These are phyloP conservation scores for Aramus guarauna DNA, from an alignment of 2,113 vertebrate species.

Conservation along the genomic window DNA sequence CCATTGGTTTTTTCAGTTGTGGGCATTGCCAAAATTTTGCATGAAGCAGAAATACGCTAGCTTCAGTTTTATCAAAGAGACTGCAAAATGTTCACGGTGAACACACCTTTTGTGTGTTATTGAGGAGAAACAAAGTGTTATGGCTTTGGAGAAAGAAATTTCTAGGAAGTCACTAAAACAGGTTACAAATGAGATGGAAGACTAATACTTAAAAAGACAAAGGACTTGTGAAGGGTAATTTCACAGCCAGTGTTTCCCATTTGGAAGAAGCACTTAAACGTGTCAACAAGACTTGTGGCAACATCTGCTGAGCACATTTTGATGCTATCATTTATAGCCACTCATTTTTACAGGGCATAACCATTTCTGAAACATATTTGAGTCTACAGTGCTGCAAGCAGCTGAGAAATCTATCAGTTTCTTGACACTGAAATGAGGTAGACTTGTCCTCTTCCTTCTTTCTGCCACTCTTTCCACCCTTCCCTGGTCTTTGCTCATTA, in stretches of 20 bases:
- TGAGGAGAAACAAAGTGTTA: background rate
- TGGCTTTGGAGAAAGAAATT: background rate
- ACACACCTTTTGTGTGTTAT: background rate
- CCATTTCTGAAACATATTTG: background rate
- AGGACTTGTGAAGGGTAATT: background rate
- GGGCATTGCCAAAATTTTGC: background rate
- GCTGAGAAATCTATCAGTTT: background rate
- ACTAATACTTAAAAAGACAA: background rate
- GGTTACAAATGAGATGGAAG: background rate
- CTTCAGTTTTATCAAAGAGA: background rate
- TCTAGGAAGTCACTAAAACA: background rate
- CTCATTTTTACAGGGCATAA: background rate
- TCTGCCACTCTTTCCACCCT: background rate
- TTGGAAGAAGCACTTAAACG: background rate
- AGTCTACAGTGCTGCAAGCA: background rate
- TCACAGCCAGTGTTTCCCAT: background rate
- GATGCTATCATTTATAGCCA: background rate
- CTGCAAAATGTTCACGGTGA: background rate
- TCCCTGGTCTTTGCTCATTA: background rate
- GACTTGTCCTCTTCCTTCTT: background rate
- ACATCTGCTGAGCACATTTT: conserved; percentile 4
- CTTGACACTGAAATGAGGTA: background rate
- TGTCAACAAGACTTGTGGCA: background rate
- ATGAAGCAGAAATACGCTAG: background rate
- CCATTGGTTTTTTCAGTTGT: background rate